Base-by-base conservation (phyloP, 2,113 vertebrate genomes). In the Panurus biarmicus region DNA sequence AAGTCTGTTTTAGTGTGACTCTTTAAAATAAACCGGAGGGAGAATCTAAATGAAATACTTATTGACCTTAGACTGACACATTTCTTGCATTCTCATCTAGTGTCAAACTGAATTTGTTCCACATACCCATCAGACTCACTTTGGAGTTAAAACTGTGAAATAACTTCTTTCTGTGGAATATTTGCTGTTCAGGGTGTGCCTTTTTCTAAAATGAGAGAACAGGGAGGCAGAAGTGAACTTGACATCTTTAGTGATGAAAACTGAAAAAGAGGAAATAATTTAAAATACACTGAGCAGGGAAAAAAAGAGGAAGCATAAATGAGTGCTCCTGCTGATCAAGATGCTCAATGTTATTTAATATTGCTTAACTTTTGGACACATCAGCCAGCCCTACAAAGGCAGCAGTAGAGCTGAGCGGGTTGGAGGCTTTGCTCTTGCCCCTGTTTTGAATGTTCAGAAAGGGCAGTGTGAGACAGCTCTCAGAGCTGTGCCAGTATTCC, bases 211-310 rank as follows among this genome's bases (percentile, higher is more conserved):
- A 74, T 2, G 16, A 67, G 67, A 54, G 56, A 29, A 15, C 3
- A 23, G 18, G 54, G 44, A 94, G 90, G 57, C 75, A 90, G 72
- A 92, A 92, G 85, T 40, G 47, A 93, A 88, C 62, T 85, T 57
- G n/a, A 10, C 42, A 35, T 93, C 38, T 91, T 66, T 26, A 73
- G 48, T 54, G 72, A 62, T 70, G 64, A 80, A 76, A 96, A 88
- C 58, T 60, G 72, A 90, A 95, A 96, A 96, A 73, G 72, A 91
- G 92, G 90, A 96, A 95, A 62, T 93, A 66, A 90, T 91, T 93
- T 62, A 80, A 85, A 91, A 90, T 73, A 91, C 47, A 29, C 44
- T 19, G 11, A 19, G 33, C 5, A 6, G 9, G 4, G 1, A 3
- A 40, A 47, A 45, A 67, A 85, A 83, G 85, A 33, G 94, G 92